Percentiles rank a stretch among this genome's conserved stretches.
phyloP scores from a whole-genome alignment of 2,113 vertebrate species.

The Leucoraja erinaceus region DNA sequence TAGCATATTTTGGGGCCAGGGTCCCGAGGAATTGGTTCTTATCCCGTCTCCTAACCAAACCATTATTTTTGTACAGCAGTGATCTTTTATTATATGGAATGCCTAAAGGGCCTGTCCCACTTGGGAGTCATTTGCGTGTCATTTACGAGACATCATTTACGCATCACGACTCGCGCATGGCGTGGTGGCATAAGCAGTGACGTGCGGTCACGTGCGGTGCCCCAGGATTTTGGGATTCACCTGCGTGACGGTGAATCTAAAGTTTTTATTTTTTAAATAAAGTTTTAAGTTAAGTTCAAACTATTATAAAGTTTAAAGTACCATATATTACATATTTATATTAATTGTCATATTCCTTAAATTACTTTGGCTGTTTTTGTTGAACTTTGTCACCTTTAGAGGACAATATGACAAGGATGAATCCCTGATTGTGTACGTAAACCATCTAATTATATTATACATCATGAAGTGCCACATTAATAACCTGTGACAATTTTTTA shows the following conservation, averaged over 20 bases:
- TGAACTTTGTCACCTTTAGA: background rate
- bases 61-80: background rate
- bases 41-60: background rate
- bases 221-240: too few species aligned
- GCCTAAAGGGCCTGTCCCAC: too few species aligned
- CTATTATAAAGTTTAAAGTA: too few species aligned
- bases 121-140: too few species aligned
- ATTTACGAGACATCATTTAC: too few species aligned
- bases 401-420: background rate
- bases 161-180: too few species aligned
- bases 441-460: too few species aligned
- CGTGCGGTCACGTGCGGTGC: too few species aligned
- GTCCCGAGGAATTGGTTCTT: background rate
- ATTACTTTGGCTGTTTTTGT: background rate
- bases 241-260: too few species aligned
- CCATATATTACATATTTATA: background rate
- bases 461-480: background rate
- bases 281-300: too few species aligned
- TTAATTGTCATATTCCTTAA: background rate
- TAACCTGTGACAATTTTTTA: background rate
- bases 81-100: background rate
- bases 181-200: too few species aligned
- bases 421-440: background rate
- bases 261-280: too few species aligned
- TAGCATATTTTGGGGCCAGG: background rate